phyloP scores from a whole-genome alignment of 2,113 vertebrate genomes.

The Pterocles orientalis region DNA sequence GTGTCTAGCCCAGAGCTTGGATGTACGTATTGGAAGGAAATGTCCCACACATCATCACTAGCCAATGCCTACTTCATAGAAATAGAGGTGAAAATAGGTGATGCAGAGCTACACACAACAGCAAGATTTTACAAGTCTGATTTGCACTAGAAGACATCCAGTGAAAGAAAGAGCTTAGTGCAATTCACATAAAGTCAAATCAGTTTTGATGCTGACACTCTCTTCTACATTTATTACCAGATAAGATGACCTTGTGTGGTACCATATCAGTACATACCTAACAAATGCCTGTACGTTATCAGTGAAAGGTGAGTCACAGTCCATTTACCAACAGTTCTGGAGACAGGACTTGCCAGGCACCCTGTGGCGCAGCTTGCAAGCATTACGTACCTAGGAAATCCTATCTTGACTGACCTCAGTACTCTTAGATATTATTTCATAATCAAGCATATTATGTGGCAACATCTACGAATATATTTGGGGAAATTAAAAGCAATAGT shows the following conservation, averaged over 20 bases:
- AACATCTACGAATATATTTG: accelerated
- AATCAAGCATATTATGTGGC: background rate
- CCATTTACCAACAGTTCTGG: background rate
- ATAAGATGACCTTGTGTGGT: background rate
- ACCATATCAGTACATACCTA: background rate
- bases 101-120: background rate
- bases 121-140: background rate
- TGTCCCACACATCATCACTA: background rate
- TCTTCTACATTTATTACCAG: background rate
- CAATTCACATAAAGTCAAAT: background rate
- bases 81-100: background rate
- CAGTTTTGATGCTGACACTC: background rate
- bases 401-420: background rate
- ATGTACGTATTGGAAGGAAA: background rate
- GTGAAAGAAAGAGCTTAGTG: background rate
- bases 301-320: background rate
- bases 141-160: background rate
- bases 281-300: background rate
- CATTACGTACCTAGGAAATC: background rate
- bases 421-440: background rate
- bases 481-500: accelerated
- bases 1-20: background rate
- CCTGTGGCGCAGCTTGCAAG: accelerated
- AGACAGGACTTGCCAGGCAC: background rate
- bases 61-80: background rate